Conservation (phyloP, 1,140 invertebrate genomes). For the Bacillus rossius region DNA sequence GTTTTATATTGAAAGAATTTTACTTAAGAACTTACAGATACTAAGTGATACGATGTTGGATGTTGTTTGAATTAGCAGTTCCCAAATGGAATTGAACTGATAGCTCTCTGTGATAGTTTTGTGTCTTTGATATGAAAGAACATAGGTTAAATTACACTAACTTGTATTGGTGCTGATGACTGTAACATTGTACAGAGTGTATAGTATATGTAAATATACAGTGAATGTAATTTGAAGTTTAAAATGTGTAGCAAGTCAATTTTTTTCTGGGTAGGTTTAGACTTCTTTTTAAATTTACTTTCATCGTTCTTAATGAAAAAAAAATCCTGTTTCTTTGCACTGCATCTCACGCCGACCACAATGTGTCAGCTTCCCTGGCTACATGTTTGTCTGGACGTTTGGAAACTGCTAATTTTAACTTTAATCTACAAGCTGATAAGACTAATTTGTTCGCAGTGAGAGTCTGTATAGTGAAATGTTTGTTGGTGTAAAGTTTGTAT, state of each 20-base stretch:
- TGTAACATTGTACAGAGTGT: too few species aligned
- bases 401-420: constrained; percentile 2
- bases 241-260: too few species aligned
- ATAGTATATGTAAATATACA: background rate
- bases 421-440: too few species aligned
- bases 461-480: too few species aligned
- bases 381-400: background rate
- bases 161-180: constrained; percentile 14
- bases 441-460: too few species aligned
- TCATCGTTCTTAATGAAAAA: background rate
- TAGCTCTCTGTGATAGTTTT: constrained; percentile 18
- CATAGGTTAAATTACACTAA: background rate
- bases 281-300: background rate
- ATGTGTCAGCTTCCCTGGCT: background rate
- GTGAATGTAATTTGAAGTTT: background rate
- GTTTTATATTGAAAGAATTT: constrained; percentile 2
- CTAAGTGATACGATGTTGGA: constrained; percentile 5
- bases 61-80: constrained; percentile 14
- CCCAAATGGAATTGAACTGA: constrained; percentile 15
- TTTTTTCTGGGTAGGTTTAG: background rate
- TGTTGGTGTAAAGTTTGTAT: too few species aligned
- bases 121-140: background rate
- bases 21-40: constrained; percentile 10
- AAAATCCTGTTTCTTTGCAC: too few species aligned
- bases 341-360: too few species aligned